These are phyloP conservation scores for Miniopterus natalensis DNA, from an alignment of 2,113 vertebrate genomes.

Conservation along the genomic window DNA sequence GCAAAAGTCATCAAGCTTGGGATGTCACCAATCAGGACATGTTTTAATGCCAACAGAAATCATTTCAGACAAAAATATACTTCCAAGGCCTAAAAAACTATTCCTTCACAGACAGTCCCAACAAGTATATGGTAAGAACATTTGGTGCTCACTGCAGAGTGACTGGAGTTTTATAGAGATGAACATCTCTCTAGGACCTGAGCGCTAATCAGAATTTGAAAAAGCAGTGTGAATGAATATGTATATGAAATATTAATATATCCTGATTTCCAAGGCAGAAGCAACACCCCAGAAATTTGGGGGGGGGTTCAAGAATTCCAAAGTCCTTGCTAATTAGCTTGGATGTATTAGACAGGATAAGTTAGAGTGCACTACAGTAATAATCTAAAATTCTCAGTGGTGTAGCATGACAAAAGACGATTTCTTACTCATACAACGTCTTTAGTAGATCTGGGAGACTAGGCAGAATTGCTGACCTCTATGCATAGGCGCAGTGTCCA, in stretches of 20 bases:
- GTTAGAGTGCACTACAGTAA: neutral
- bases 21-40: conserved; percentile 60
- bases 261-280: conserved; percentile 50
- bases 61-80: conserved; percentile 53
- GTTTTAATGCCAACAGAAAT: conserved; percentile 69
- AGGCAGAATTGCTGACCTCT: neutral
- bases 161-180: neutral
- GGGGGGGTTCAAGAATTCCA: neutral
- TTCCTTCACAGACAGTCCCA: neutral
- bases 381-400: neutral
- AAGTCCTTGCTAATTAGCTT: conserved; percentile 56
- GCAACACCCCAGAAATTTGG: neutral
- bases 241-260: conserved; percentile 27
- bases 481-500: neutral
- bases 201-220: conserved; percentile 25
- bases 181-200: conserved; percentile 13
- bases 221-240: conserved; percentile 13
- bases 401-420: conserved; percentile 32
- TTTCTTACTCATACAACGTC: conserved; percentile 29
- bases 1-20: conserved; percentile 59
- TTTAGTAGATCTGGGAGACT: neutral
- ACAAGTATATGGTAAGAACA: conserved; percentile 15
- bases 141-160: neutral
- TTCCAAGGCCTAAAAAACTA: conserved; percentile 56
- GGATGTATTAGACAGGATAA: neutral